Evolutionary conservation across 2,888 invertebrate genomes (phyloP).

Genomic region (Galerucella nymphaeae): DNA sequence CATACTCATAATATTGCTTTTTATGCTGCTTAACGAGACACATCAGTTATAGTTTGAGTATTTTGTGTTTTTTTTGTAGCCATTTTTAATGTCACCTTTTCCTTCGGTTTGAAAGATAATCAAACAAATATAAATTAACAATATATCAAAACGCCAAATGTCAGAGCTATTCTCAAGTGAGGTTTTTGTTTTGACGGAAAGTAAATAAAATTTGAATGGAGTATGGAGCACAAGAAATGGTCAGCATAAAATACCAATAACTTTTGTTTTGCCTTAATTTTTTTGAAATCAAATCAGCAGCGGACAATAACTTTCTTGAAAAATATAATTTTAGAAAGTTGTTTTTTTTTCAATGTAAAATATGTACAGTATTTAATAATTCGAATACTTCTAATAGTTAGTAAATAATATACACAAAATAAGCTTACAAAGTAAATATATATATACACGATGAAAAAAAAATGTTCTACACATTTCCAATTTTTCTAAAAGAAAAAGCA

Average conservation of each 20-base stretch:
- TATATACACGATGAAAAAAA: background rate
- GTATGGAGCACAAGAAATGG: no score
- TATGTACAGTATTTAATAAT: background rate
- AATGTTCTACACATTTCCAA: no score
- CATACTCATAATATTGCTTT: constrained; percentile 47
- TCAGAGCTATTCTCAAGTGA: no score
- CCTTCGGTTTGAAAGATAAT: background rate
- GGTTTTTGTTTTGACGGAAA: no score
- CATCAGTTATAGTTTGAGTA: constrained; percentile 12
- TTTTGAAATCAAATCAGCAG: background rate
- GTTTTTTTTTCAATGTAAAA: background rate
- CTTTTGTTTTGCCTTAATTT: background rate
- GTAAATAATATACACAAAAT: background rate
- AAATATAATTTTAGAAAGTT: background rate
- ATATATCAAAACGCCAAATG: no score
- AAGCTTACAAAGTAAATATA: constrained; percentile 3
- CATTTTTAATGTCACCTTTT: constrained; percentile 34
- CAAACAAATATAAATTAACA: no score
- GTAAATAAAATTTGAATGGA: no score
- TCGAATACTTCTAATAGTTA: background rate
- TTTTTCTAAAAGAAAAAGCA: no score
- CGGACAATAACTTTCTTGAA: background rate
- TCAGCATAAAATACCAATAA: background rate
- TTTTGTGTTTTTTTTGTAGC: constrained; percentile 12
- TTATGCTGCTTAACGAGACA: constrained; percentile 19